These are phyloP conservation scores for Elegia similella DNA, from an alignment of 2,888 invertebrate species.

Conservation along the genomic window DNA sequence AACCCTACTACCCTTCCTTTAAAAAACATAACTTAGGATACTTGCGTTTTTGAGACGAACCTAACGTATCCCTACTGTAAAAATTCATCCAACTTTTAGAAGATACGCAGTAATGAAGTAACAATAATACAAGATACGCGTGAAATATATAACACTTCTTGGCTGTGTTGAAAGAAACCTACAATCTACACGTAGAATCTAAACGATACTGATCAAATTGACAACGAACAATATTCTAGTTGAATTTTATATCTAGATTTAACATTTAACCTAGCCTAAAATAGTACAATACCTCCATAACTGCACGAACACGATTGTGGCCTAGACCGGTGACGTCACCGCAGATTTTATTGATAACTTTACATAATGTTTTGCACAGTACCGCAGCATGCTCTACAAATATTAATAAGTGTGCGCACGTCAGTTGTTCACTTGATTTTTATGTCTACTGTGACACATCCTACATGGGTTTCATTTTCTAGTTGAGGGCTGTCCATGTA, in stretches of 20 bases:
- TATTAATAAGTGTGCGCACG: not conserved
- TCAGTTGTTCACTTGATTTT: not conserved
- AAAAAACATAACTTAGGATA: too few species aligned
- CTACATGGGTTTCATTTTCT: not conserved
- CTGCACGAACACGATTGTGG: slow-evolving; percentile 49
- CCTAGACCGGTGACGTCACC: slow-evolving; percentile 59
- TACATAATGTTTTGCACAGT: slow-evolving; percentile 20
- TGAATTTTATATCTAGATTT: not conserved
- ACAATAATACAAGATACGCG: too few species aligned
- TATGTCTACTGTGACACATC: not conserved
- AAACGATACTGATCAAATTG: too few species aligned
- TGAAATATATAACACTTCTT: too few species aligned
- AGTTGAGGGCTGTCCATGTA: not conserved
- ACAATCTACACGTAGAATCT: too few species aligned
- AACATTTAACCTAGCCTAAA: not conserved
- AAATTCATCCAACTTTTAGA: too few species aligned
- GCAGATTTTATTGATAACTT: slow-evolving; percentile 38
- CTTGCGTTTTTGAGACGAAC: too few species aligned
- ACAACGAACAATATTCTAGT: not conserved
- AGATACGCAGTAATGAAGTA: too few species aligned
- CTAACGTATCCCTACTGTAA: too few species aligned
- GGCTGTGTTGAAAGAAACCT: too few species aligned
- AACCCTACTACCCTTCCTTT: too few species aligned
- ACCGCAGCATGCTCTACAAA: slow-evolving; percentile 21
- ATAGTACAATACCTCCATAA: slow-evolving; percentile 21